Percentiles rank a stretch among this genome's conserved stretches.
Evolutionary conservation across 2,888 invertebrate species (phyloP).

Genomic region (Eilema sororculum): DNA sequence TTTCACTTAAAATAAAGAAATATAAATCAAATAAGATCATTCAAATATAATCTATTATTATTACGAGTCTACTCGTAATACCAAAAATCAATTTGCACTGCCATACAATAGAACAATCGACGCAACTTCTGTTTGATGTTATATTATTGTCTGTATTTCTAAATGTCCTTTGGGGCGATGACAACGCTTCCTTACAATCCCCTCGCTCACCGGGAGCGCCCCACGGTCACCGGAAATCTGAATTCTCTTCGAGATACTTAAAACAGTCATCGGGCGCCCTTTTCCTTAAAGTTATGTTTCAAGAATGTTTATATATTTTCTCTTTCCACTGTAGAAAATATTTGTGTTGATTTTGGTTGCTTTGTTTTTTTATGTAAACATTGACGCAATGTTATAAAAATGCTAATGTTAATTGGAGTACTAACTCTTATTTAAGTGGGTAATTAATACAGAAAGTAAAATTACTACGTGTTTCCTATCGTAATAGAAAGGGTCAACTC

Average conservation of each 20-base stretch:
- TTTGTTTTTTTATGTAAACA: background rate
- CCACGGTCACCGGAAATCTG: conserved; percentile 23
- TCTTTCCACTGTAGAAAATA: background rate
- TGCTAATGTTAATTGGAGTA: background rate
- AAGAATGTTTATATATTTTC: background rate
- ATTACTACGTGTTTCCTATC: too few species aligned
- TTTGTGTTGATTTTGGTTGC: background rate
- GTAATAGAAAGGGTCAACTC: too few species aligned
- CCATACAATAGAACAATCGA: background rate
- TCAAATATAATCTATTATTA: background rate
- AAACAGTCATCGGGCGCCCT: conserved; percentile 8
- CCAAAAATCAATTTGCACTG: background rate
- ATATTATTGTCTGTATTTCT: background rate
- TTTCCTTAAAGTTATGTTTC: background rate
- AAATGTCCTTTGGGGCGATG: conserved; percentile 1
- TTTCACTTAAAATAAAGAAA: background rate
- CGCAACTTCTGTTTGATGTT: background rate
- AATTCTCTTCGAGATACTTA: conserved; percentile 17
- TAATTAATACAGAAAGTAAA: background rate
- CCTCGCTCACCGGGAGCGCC: background rate
- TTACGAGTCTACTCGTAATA: background rate
- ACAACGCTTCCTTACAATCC: background rate
- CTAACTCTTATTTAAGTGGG: background rate
- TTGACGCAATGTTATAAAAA: background rate
- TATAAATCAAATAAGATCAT: background rate